These are phyloP conservation scores for Ectropis grisescens DNA, from an alignment of 1,140 invertebrate genomes.

Conservation along the genomic window DNA sequence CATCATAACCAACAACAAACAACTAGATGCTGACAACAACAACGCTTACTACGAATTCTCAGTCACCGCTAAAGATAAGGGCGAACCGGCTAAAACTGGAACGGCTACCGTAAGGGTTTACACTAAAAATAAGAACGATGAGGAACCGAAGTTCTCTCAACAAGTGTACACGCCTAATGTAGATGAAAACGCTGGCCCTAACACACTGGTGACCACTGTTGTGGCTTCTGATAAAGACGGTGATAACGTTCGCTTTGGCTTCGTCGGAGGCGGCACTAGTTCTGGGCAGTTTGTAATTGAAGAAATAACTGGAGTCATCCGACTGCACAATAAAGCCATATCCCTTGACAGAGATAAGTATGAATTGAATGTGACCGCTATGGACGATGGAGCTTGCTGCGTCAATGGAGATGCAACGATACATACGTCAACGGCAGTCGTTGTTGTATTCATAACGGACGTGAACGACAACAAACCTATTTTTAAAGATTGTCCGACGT, in stretches of 20 bases:
- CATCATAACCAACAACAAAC: constrained; percentile 93
- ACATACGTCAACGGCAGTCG: constrained; percentile 94
- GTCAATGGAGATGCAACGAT: constrained; percentile 86
- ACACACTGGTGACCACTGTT: constrained; percentile 93
- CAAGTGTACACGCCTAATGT: constrained; percentile 97
- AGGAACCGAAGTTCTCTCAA: constrained; percentile 96
- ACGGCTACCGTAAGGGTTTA: constrained; percentile 94
- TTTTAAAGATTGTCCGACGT: constrained; percentile 92
- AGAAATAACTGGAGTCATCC: constrained; percentile 94
- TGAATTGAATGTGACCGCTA: constrained; percentile 93
- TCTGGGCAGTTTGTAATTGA: constrained; percentile 96
- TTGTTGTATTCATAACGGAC: constrained; percentile 96
- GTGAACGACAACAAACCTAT: constrained; percentile 96
- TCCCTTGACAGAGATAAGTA: constrained; percentile 91
- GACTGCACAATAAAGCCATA: constrained; percentile 87
- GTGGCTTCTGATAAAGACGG: constrained; percentile 96
- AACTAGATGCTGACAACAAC: constrained; percentile 94
- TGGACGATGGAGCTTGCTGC: constrained; percentile 95
- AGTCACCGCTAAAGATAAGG: constrained; percentile 93
- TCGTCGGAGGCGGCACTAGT: constrained; percentile 89
- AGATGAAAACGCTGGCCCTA: constrained; percentile 94
- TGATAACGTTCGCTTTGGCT: constrained; percentile 94
- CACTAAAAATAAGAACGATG: constrained; percentile 96
- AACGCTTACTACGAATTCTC: constrained; percentile 96
- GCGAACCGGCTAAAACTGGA: constrained; percentile 91